Percentiles rank a stretch among this genome's conserved stretches.
These are phyloP conservation scores for Odontesthes bonariensis DNA, from an alignment of 2,113 vertebrate genomes.

Conservation along the genomic window DNA sequence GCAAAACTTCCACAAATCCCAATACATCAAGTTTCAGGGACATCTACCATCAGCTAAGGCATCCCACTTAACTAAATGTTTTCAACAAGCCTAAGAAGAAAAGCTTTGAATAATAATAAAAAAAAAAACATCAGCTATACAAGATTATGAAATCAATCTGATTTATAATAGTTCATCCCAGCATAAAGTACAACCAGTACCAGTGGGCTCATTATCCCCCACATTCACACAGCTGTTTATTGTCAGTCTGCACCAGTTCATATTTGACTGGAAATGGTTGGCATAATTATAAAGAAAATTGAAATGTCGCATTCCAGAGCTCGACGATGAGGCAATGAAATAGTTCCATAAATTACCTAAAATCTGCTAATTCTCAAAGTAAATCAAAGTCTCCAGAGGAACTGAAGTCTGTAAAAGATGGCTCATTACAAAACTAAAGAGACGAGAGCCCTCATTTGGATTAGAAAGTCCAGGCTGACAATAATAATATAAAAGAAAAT, in stretches of 20 bases:
- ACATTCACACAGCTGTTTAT: constrained; percentile 61
- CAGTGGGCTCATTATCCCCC: constrained; percentile 53
- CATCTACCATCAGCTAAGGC: constrained; percentile 7
- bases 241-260: constrained; percentile 62
- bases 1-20: constrained; percentile 45
- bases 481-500: constrained; percentile 52
- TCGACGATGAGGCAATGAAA: constrained; percentile 59
- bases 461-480: constrained; percentile 54
- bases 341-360: constrained; percentile 70
- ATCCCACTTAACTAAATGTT: constrained; percentile 6
- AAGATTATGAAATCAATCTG: constrained; percentile 57
- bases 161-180: constrained; percentile 39
- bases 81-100: constrained; percentile 50
- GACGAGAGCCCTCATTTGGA: constrained; percentile 48
- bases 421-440: constrained; percentile 60
- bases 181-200: constrained; percentile 52
- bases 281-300: constrained; percentile 68
- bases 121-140: constrained; percentile 35
- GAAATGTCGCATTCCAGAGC: constrained; percentile 48
- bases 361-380: constrained; percentile 72
- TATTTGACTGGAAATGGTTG: constrained; percentile 68
- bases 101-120: not conserved
- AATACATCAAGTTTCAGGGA: constrained; percentile 31
- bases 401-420: constrained; percentile 62
- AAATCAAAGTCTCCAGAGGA: constrained; percentile 64